A percentile compares a stretch with the other conserved stretches of the same genome.
Evolutionary conservation across 53 echinoderm and acorn worm genomes (phyloP).

Genomic region (Zoroaster sp.): DNA sequence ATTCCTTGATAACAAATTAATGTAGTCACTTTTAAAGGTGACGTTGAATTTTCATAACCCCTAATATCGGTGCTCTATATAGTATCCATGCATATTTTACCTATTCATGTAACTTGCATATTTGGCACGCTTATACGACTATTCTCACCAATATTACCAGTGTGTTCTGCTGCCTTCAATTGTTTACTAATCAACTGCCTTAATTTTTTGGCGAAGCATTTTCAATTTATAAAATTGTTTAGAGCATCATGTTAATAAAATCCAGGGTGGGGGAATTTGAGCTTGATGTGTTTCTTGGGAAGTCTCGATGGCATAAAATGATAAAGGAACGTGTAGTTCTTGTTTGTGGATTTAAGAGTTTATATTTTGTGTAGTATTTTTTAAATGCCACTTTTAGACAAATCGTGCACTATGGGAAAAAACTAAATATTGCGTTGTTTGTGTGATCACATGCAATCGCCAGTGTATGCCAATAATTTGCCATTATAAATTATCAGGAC

Average conservation of each 20-base stretch:
- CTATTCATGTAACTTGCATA: too few relatives aligned
- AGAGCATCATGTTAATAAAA: background rate
- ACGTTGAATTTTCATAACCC: too few relatives aligned
- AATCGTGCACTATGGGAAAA: background rate
- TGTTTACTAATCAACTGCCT: background rate
- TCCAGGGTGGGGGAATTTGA: too few relatives aligned
- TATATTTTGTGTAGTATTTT: background rate
- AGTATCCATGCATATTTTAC: too few relatives aligned
- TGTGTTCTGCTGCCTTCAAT: too few relatives aligned
- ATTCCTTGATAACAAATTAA: too few relatives aligned
- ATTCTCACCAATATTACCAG: too few relatives aligned
- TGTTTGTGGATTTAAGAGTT: background rate
- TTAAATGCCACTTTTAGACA: background rate
- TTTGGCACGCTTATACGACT: too few relatives aligned
- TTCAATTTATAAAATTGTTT: background rate
- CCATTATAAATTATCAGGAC: background rate
- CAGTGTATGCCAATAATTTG: slow-evolving; percentile 45
- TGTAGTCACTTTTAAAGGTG: too few relatives aligned
- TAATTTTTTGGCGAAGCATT: background rate
- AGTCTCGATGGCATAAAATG: background rate
- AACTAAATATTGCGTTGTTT: background rate
- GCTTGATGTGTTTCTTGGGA: too few relatives aligned
- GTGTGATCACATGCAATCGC: background rate
- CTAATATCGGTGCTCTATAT: too few relatives aligned
- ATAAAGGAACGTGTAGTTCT: background rate